A percentile compares a stretch with the other conserved stretches of the same genome.
phyloP scores from a whole-genome alignment of 2,888 invertebrate species.

The Zootermopsis nevadensis region DNA sequence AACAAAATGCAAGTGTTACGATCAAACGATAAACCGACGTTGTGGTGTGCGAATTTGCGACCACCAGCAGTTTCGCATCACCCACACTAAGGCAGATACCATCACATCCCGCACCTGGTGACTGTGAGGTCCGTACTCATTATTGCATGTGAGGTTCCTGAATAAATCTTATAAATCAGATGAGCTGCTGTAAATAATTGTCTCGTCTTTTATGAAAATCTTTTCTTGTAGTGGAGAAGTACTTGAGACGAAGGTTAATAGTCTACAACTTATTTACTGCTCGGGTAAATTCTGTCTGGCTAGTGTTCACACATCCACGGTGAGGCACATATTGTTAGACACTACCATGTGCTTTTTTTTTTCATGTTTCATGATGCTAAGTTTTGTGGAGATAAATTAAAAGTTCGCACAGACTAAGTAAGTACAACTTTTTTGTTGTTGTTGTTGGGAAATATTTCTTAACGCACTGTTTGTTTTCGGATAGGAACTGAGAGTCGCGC shows the following conservation, averaged over 20 bases:
- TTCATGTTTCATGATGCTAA: no score
- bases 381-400: no score
- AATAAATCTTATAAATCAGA: not conserved
- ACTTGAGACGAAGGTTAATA: not conserved
- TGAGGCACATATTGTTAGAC: no score
- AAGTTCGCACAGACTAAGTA: no score
- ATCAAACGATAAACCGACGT: no score
- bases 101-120: not conserved
- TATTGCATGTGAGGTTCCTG: not conserved
- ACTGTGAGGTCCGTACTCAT: not conserved
- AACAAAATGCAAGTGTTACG: no score
- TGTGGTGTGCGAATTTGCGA: not conserved
- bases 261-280: not conserved
- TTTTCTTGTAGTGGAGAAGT: not conserved
- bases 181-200: not conserved
- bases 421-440: no score
- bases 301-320: not conserved
- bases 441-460: no score
- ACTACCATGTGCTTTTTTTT: no score
- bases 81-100: conserved; percentile 10
- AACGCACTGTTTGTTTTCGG: no score
- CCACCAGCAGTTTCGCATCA: not conserved
- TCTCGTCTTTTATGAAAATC: not conserved
- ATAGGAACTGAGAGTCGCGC: no score
- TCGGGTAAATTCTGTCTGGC: not conserved